phyloP scores from a whole-genome alignment of 2,113 vertebrate species.

The Cyanoramphus novaezelandiae region DNA sequence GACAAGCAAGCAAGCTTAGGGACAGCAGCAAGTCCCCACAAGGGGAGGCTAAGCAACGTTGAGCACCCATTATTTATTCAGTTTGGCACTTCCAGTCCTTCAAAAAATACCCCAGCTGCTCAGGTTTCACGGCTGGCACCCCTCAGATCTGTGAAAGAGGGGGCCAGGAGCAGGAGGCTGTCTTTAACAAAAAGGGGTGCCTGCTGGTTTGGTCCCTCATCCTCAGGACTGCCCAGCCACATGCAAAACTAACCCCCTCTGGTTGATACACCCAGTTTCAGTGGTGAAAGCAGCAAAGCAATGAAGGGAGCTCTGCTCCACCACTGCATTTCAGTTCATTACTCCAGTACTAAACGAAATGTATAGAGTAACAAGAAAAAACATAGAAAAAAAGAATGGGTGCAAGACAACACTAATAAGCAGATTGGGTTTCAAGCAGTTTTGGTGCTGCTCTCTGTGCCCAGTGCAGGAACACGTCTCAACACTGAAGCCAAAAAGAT shows the following conservation, averaged over 20 bases:
- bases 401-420: not conserved
- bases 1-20: not conserved
- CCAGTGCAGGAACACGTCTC: not conserved
- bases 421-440: not conserved
- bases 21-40: not conserved
- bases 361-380: not conserved
- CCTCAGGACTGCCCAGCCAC: not conserved
- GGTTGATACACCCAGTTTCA: not conserved
- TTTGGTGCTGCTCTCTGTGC: accelerated
- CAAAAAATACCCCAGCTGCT: not conserved
- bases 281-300: not conserved
- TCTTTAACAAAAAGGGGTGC: not conserved
- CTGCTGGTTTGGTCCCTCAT: not conserved
- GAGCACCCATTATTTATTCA: not conserved
- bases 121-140: not conserved
- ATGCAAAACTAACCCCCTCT: not conserved
- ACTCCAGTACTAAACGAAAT: not conserved
- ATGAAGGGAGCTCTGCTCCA: not conserved
- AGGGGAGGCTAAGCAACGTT: not conserved
- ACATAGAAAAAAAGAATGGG: accelerated
- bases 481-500: not conserved
- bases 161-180: not conserved
- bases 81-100: not conserved
- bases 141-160: not conserved
- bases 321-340: not conserved